These are phyloP conservation scores for Strix uralensis DNA, from an alignment of 2,113 vertebrate species.

Conservation along the genomic window DNA sequence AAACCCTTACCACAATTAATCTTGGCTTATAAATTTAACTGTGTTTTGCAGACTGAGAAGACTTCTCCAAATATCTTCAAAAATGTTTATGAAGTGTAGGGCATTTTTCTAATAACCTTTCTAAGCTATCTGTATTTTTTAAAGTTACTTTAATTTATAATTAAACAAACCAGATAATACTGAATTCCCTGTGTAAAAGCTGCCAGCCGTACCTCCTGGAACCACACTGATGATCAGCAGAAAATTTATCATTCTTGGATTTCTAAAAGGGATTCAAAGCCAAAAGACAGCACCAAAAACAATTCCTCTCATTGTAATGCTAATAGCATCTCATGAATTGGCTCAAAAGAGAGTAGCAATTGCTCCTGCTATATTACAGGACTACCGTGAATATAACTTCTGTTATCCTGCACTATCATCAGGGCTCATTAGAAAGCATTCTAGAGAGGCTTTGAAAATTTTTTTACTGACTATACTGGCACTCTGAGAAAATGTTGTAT, in stretches of 20 bases:
- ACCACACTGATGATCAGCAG: neutral
- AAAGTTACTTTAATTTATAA: neutral
- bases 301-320: neutral
- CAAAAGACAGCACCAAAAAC: neutral
- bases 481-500: neutral
- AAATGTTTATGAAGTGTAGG: neutral
- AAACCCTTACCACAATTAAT: neutral
- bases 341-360: neutral
- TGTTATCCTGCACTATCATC: neutral
- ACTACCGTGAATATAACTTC: neutral
- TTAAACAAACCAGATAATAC: neutral
- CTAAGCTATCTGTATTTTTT: neutral
- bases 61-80: neutral
- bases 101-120: neutral
- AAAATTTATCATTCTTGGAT: neutral
- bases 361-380: neutral
- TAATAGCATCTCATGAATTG: neutral
- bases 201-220: neutral
- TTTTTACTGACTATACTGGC: neutral
- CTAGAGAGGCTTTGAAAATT: neutral
- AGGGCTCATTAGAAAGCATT: neutral
- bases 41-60: neutral
- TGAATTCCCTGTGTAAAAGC: neutral
- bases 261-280: neutral
- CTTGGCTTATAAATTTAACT: neutral